Evolutionary conservation across 2,113 vertebrate genomes (phyloP), one percentile per base, ranked within the genome.

Genomic region (Hyperopisus bebe): DNA sequence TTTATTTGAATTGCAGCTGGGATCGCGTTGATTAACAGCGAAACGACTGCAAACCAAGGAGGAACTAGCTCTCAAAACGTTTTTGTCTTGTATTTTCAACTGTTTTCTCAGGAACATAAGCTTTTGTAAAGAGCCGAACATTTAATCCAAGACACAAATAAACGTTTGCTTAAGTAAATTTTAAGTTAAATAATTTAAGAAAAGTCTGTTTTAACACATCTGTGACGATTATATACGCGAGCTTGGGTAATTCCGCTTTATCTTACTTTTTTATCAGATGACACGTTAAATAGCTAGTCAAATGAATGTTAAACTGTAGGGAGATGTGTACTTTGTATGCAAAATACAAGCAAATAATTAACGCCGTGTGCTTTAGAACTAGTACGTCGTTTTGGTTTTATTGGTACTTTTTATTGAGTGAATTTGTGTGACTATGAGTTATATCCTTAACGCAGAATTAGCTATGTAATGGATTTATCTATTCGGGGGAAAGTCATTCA

Each of bases 21-120:
- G 19, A 84, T 84, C 39, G 24, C 21, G 8, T 47, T 84, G 19
- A 84, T 84, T 84, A 84, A 84, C 19, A 84, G 82, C 82, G 42
- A 47, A 84, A 84, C 82, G 44, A 44, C 82, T 24, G 74, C 7
- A 84, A 84, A 84, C 82, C 44, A 47, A 84, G 82, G 82, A 84
- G 82, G 82, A 84, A 84, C 82, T 84, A 84, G 42, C 82, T n/a
- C 44, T 84, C 17, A 21, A 46, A 47, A n/a, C 21, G 42, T 21
- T 84, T 46, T 39, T 82, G 5, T 84, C 44, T 84, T 84, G 21
- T 10, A 84, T 42, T 19, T 80, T 70, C 62, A 42, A 1, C 5
- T 17, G 74, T 35, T 13, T 80, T 80, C 31, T 19, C 5, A 80
- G 39, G 39, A 19, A 1, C 10, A 17, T 39, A 19, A 17, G 35